phyloP scores from a whole-genome alignment of 2,797 vertebrate species.

The Spinus olivaceus region DNA sequence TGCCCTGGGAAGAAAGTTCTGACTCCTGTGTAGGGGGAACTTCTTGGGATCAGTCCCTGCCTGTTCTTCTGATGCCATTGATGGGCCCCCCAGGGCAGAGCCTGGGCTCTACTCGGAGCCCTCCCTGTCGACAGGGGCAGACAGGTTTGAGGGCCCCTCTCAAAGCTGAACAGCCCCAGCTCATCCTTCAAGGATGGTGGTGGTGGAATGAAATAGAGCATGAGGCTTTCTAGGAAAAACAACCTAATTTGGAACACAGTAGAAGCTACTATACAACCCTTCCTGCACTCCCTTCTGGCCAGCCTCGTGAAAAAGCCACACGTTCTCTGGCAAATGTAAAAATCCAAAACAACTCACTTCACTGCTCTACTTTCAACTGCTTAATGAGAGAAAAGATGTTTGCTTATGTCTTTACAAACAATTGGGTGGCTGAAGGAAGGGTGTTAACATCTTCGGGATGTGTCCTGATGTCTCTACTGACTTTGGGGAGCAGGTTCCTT shows the following conservation, averaged over 20 bases:
- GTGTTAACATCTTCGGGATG: too few relatives aligned
- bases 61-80: not conserved
- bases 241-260: not conserved
- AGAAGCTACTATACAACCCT: not conserved
- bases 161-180: not conserved
- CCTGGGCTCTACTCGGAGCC: not conserved
- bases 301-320: fast-evolving
- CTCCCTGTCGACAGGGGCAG: not conserved
- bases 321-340: not conserved
- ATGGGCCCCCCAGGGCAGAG: not conserved
- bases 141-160: not conserved
- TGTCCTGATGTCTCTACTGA: too few relatives aligned
- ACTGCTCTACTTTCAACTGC: not conserved
- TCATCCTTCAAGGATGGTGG: not conserved
- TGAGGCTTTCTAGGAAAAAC: not conserved
- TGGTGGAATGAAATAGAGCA: not conserved
- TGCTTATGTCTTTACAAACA: not conserved
- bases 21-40: too few relatives aligned
- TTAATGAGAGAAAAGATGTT: not conserved
- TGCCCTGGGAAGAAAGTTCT: not conserved
- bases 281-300: not conserved
- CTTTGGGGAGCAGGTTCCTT: not conserved
- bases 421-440: too few relatives aligned
- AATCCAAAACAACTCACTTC: fast-evolving
- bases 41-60: not conserved